phyloP scores from a whole-genome alignment of 2,113 vertebrate genomes.

The Phylloscopus trochiloides region DNA sequence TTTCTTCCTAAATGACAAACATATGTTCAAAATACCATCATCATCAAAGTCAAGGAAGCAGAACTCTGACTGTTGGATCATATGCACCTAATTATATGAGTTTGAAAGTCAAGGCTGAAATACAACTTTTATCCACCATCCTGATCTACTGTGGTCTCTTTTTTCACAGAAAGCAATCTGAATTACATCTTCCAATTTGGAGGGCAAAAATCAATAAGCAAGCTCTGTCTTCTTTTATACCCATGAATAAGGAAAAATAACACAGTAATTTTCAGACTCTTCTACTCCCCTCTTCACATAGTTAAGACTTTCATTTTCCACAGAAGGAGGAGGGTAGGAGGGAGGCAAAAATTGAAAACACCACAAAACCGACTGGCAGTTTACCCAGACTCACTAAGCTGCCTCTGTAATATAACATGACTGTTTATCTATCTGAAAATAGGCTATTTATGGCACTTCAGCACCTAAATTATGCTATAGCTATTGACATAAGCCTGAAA shows the following conservation, averaged over 20 bases:
- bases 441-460: neutral
- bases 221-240: neutral
- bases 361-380: neutral
- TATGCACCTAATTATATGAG: neutral
- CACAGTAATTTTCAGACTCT: neutral
- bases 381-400: neutral
- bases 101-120: neutral
- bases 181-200: neutral
- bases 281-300: neutral
- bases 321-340: neutral
- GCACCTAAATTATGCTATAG: neutral
- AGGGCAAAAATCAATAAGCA: neutral
- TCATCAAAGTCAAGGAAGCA: neutral
- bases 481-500: neutral
- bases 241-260: neutral
- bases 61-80: neutral
- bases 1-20: neutral
- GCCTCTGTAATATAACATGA: neutral
- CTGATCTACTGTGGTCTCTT: neutral
- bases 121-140: neutral
- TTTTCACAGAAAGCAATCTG: neutral
- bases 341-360: neutral
- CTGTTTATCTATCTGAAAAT: neutral
- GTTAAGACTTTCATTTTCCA: neutral
- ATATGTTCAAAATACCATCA: neutral